Percentiles rank a stretch among this genome's conserved stretches.
These are phyloP conservation scores for Macrosoma leucophasiata DNA, from an alignment of 2,888 invertebrate species.

Conservation along the genomic window DNA sequence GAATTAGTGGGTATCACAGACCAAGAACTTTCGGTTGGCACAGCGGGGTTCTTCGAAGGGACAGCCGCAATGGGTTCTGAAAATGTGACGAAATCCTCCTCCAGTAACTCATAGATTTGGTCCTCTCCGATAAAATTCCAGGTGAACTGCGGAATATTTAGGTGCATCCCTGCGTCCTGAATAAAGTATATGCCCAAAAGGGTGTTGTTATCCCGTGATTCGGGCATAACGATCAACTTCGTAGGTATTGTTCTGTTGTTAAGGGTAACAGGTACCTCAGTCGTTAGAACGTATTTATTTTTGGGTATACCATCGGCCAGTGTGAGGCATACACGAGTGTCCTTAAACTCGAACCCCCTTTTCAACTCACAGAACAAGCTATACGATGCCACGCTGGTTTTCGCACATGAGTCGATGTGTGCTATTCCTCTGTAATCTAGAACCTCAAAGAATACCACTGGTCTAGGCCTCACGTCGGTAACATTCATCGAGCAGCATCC, in stretches of 20 bases:
- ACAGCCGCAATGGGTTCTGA: too few relatives aligned
- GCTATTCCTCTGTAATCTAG: slow-evolving; percentile 8
- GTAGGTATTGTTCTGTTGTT: slow-evolving; percentile 1
- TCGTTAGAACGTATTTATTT: slow-evolving; percentile 1
- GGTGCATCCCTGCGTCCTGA: slow-evolving; percentile 9
- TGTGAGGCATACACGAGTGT: slow-evolving; percentile 8
- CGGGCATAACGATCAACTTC: slow-evolving; percentile 6
- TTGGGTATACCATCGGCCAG: slow-evolving; percentile 16
- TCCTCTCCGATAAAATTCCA: slow-evolving; percentile 1
- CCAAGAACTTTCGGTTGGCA: too few relatives aligned
- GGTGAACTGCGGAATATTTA: slow-evolving; percentile 11
- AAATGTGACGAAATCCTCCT: slow-evolving; percentile 4
- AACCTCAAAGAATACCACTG: slow-evolving; percentile 13
- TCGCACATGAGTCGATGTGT: slow-evolving; percentile 18
- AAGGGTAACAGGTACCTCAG: slow-evolving; percentile 1
- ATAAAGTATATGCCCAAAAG: slow-evolving; percentile 11
- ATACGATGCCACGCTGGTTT: slow-evolving; percentile 19
- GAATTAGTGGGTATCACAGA: too few relatives aligned
- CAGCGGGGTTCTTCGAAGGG: too few relatives aligned
- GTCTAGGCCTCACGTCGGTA: slow-evolving; percentile 12
- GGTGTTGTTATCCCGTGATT: slow-evolving; percentile 7
- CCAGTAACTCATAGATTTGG: slow-evolving; percentile 21
- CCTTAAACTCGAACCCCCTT: slow-evolving; percentile 8
- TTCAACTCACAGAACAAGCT: slow-evolving; percentile 9
- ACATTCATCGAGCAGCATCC: slow-evolving; percentile 13